phyloP scores from a whole-genome alignment of 2,888 invertebrate genomes.

The Leptinotarsa peninsularis region DNA sequence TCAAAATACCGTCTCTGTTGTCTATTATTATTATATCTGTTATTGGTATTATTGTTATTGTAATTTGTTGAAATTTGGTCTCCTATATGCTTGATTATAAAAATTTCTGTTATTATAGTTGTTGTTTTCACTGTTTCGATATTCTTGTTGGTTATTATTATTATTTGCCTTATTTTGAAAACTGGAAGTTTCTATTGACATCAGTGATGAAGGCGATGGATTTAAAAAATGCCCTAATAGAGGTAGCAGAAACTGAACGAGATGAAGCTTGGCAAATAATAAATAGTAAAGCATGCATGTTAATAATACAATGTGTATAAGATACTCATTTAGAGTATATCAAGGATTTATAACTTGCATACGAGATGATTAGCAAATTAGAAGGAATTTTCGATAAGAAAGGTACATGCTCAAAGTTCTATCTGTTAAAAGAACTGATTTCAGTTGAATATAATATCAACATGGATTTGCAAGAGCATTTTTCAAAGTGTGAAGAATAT shows the following conservation, averaged over 20 bases:
- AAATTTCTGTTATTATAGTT: too few relatives aligned
- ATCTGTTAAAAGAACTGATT: conserved; percentile 25
- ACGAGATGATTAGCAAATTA: conserved; percentile 37
- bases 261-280: conserved; percentile 32
- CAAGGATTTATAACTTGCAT: conserved; percentile 34
- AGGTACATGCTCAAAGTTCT: conserved; percentile 34
- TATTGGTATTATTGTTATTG: too few relatives aligned
- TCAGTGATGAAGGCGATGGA: conserved; percentile 34
- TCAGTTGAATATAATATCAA: conserved; percentile 12
- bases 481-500: conserved; percentile 4
- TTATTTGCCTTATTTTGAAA: too few relatives aligned
- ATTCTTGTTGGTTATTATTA: too few relatives aligned
- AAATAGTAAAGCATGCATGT: conserved; percentile 38
- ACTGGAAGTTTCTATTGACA: conserved; percentile 34
- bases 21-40: too few relatives aligned
- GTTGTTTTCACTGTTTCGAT: too few relatives aligned
- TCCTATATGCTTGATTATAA: too few relatives aligned
- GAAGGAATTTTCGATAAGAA: conserved; percentile 37
- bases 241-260: conserved; percentile 13
- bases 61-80: too few relatives aligned
- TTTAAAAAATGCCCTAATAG: conserved; percentile 23
- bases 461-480: conserved; percentile 1
- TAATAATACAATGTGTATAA: conserved; percentile 39
- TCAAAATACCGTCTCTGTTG: too few relatives aligned
- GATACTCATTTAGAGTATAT: conserved; percentile 42